These are phyloP conservation scores for Gymnarchus niloticus DNA, from an alignment of 2,113 vertebrate species.

Conservation along the genomic window DNA sequence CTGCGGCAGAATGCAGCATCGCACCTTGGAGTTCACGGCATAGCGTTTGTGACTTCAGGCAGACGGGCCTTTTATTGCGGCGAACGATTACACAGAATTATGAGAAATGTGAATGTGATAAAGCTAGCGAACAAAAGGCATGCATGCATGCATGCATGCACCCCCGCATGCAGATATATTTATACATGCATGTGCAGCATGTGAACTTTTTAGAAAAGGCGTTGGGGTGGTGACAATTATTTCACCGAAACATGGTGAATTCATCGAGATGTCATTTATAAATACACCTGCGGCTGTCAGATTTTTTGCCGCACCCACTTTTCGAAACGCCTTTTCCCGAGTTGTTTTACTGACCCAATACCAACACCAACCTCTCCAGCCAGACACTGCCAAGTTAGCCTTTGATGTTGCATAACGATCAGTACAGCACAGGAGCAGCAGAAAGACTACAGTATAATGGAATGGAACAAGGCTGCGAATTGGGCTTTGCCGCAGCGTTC, in stretches of 20 bases:
- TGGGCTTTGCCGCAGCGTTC: not conserved
- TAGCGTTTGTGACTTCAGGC: not conserved
- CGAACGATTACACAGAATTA: not conserved
- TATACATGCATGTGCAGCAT: not conserved
- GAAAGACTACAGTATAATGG: conserved; percentile 3
- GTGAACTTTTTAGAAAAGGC: not conserved
- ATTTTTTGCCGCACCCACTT: not conserved
- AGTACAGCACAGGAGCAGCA: not conserved
- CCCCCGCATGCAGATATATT: no score
- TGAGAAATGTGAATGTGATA: not conserved
- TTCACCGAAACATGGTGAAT: not conserved
- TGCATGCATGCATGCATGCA: no score
- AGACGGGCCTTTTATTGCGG: not conserved
- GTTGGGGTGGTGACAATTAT: not conserved
- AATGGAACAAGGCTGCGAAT: conserved; percentile 12
- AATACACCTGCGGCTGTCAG: not conserved
- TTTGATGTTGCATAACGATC: conserved; percentile 13
- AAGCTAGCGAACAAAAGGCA: no score
- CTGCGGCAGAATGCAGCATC: not conserved
- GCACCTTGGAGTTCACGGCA: not conserved
- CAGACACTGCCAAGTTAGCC: not conserved
- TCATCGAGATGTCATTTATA: not conserved
- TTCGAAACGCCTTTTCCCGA: not conserved
- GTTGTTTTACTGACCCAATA: not conserved
- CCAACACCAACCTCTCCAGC: not conserved